phyloP scores from a whole-genome alignment of 2,888 invertebrate genomes.

The Sthenelais limicola region DNA sequence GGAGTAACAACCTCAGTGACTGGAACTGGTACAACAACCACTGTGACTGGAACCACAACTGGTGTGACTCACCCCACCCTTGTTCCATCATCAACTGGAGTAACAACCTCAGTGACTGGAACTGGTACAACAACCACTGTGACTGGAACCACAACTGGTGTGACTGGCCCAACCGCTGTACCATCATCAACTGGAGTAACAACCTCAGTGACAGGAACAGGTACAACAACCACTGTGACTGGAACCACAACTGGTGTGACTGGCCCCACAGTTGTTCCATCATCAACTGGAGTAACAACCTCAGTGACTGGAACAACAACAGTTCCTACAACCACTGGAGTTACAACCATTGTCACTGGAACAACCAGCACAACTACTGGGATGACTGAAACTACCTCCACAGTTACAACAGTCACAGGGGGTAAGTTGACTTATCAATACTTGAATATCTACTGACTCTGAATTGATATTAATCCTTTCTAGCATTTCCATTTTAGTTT shows the following conservation, averaged over 20 bases:
- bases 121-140: constrained; percentile 5
- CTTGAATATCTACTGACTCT: too few species aligned
- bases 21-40: constrained; percentile 2
- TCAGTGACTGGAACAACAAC: not conserved
- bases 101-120: not conserved
- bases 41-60: constrained; percentile 1
- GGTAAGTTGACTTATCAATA: too few species aligned
- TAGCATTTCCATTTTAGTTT: too few species aligned
- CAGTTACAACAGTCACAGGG: constrained; percentile 7
- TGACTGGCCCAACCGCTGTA: constrained; percentile 3
- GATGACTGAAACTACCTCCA: constrained; percentile 14
- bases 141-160: constrained; percentile 2
- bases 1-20: not conserved
- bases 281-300: not conserved
- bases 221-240: not conserved
- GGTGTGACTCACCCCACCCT: not conserved
- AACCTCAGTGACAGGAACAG: too few species aligned
- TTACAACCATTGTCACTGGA: constrained; percentile 7
- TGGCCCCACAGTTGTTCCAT: not conserved
- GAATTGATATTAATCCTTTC: too few species aligned
- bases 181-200: not conserved
- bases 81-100: constrained; percentile 6
- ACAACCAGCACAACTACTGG: constrained; percentile 8
- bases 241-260: not conserved
- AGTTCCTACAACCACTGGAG: not conserved